These are phyloP conservation scores for Callipepla squamata DNA, from an alignment of 2,113 vertebrate species.

Conservation along the genomic window DNA sequence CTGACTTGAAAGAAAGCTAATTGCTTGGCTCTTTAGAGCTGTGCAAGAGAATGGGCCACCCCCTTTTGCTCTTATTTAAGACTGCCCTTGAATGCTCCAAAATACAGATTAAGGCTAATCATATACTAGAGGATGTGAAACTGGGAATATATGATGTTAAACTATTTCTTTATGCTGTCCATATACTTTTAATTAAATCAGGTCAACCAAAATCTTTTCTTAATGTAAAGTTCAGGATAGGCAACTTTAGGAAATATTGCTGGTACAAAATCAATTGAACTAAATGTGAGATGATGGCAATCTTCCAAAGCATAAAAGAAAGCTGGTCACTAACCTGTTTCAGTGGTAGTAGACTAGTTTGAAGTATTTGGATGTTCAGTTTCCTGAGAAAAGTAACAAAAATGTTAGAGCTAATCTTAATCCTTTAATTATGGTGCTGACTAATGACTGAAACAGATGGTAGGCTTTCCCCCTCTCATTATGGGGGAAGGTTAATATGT, in stretches of 20 bases:
- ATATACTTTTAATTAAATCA: constrained; percentile 6
- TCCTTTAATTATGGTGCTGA: constrained; percentile 64
- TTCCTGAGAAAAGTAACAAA: constrained; percentile 49
- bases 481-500: constrained; percentile 55
- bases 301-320: background rate
- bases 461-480: constrained; percentile 36
- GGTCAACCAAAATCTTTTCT: background rate
- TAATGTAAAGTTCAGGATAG: background rate
- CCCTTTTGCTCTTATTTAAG: background rate
- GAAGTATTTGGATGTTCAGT: constrained; percentile 30
- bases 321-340: constrained; percentile 9
- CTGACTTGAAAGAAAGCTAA: background rate
- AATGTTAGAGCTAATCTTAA: constrained; percentile 55
- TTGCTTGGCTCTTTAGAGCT: background rate
- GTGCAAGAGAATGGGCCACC: background rate
- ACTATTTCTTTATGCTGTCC: background rate
- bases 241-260: constrained; percentile 17
- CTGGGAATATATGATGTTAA: background rate
- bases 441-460: constrained; percentile 72
- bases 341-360: background rate
- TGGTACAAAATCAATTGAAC: constrained; percentile 10
- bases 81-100: background rate
- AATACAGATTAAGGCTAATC: background rate
- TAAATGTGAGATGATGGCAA: constrained; percentile 5
- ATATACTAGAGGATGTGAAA: background rate